Evolutionary conservation across 2,113 vertebrate genomes (phyloP).

Genomic region (Chlorodrepanis virens): DNA sequence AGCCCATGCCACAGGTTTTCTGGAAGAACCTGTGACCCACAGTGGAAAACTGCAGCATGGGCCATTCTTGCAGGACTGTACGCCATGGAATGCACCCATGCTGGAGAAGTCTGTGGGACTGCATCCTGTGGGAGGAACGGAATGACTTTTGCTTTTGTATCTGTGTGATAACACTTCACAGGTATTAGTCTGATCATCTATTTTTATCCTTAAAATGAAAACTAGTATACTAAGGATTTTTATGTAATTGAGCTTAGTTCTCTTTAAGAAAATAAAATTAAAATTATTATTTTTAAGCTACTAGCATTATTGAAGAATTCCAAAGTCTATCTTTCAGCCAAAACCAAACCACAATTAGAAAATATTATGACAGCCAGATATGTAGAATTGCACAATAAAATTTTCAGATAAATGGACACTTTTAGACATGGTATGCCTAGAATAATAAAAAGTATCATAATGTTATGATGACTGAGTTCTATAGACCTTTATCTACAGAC

Average conservation of each 20-base stretch:
- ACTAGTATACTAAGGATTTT: background rate
- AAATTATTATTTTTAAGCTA: background rate
- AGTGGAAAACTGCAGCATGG: background rate
- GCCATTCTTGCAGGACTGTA: background rate
- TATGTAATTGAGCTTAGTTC: background rate
- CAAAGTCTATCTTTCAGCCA: background rate
- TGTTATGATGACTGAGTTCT: background rate
- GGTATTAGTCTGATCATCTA: background rate
- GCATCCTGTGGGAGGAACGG: background rate
- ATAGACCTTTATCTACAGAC: background rate
- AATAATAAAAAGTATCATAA: background rate
- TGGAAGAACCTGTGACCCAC: no score
- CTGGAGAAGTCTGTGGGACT: background rate
- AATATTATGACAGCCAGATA: background rate
- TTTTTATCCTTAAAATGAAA: background rate
- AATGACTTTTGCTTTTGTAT: background rate
- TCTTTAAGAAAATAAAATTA: background rate
- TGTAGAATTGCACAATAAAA: background rate
- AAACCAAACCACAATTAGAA: background rate
- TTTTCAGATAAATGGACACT: background rate
- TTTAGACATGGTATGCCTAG: background rate
- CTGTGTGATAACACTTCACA: background rate
- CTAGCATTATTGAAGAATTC: background rate
- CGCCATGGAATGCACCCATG: fast-evolving
- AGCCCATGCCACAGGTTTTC: background rate